phyloP scores from a whole-genome alignment of 1,140 invertebrate genomes.

The Atopsyche davidsoni region DNA sequence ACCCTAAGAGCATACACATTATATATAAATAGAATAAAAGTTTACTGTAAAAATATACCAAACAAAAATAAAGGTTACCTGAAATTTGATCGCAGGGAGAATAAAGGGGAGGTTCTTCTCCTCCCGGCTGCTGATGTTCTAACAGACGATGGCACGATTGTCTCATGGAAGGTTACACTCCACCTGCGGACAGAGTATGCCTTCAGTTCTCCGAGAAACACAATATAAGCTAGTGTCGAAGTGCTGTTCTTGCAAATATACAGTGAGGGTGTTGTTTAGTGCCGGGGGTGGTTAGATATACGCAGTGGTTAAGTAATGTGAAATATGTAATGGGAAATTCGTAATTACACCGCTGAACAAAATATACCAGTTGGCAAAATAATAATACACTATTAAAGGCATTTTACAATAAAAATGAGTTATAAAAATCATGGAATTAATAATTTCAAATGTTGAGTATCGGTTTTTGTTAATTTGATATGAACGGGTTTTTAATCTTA shows the following conservation, averaged over 20 bases:
- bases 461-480: too few relatives aligned
- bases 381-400: too few relatives aligned
- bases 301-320: background rate
- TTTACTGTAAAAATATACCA: background rate
- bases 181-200: conserved; percentile 26
- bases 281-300: background rate
- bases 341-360: background rate
- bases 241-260: background rate
- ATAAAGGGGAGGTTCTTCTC: conserved; percentile 44
- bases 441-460: too few relatives aligned
- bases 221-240: background rate
- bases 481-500: too few relatives aligned
- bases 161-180: conserved; percentile 48
- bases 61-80: conserved; percentile 34
- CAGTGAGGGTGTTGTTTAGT: background rate
- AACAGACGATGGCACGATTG: conserved; percentile 49
- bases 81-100: conserved; percentile 48
- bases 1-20: too few relatives aligned
- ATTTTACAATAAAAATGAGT: too few relatives aligned
- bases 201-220: background rate
- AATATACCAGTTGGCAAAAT: background rate
- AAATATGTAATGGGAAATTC: background rate
- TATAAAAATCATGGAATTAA: too few relatives aligned
- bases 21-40: too few relatives aligned
- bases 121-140: conserved; percentile 45